These are phyloP conservation scores for Halcyon badia DNA, from an alignment of 2,797 vertebrate genomes.

Conservation along the genomic window DNA sequence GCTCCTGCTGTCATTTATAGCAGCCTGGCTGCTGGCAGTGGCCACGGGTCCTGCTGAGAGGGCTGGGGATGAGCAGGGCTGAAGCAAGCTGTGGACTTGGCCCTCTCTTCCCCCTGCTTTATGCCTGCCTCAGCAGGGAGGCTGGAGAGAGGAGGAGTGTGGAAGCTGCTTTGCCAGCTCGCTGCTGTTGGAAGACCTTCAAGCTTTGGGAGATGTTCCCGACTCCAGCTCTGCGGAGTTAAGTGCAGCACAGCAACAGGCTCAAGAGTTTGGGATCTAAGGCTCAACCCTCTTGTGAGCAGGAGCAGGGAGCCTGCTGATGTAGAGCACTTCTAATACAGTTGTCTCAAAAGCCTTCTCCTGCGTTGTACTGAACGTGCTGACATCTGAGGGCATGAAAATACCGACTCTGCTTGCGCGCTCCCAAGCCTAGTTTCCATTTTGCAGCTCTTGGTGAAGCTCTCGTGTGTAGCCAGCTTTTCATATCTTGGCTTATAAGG, in stretches of 20 bases:
- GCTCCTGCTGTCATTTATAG: neutral
- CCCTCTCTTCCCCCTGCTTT: neutral
- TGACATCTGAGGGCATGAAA: neutral
- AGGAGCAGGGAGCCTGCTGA: neutral
- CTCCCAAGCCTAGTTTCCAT: neutral
- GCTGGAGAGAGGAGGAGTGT: neutral
- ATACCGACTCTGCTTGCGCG: accelerated
- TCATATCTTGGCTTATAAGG: neutral
- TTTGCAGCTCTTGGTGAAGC: neutral
- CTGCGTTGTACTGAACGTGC: accelerated
- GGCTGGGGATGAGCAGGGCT: constrained; percentile 49
- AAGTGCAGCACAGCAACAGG: neutral
- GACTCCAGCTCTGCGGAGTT: neutral
- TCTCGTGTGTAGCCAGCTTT: neutral
- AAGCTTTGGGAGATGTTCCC: neutral
- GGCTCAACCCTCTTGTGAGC: neutral
- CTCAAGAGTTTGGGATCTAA: neutral
- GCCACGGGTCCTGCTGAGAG: constrained; percentile 25
- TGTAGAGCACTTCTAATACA: neutral
- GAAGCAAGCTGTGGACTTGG: constrained; percentile 55
- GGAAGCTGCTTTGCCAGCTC: constrained; percentile 26
- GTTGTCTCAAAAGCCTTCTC: neutral
- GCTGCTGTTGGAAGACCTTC: constrained; percentile 34
- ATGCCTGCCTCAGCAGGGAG: constrained; percentile 21
- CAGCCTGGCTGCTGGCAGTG: constrained; percentile 60